Evolutionary conservation across 2,797 vertebrate genomes (phyloP), one percentile per base, ranked within the genome.

Genomic region (Martes flavigula): DNA sequence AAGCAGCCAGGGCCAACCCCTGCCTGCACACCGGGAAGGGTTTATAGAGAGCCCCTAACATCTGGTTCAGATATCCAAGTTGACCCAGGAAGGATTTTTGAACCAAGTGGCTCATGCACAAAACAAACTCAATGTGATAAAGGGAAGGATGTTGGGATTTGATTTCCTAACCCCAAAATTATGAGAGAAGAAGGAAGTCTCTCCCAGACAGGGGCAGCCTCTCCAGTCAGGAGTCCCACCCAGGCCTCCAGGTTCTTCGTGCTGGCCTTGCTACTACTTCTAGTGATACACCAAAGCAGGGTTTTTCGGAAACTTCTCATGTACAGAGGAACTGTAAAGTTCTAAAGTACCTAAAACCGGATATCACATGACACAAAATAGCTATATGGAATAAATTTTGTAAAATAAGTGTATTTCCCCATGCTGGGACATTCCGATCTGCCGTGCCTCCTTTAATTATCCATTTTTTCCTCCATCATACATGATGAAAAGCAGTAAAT

Each of bases 321-420:
- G 87, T 94, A 30, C 30, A 51, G 56, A 79, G 38, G 46, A 88
- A 60, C 82, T 56, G 27, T 88, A 94, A 81, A 79, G 88, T 62
- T 43, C 54, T n/a, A 43, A 91, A 88, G 40, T 86, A 88, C 94
- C 92, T 89, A 92, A 96, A 81, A 40, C 32, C 12, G 51, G 46
- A 30, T 35, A 25, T 9, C 30, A 79, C 51, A 35, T 35, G 51
- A 66, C 32, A 3, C 51, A 86, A 77, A 64, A 32, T 23, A 73
- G 5, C 1, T 32, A 38, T 18, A 77, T 5, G 79, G 66, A 79
- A 35, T 21, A 40, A 66, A 14, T 14, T 81, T 95, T 78, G 6
- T 38, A 35, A 93, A 68, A 27, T 43, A 93, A 93, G 10, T 56
- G 23, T 35, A 81, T n/a, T 62, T 38, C 13, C 48, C 35, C 18